Conservation (phyloP, 2,888 invertebrate species). For the Caenorhabditis drosophilae region DNA sequence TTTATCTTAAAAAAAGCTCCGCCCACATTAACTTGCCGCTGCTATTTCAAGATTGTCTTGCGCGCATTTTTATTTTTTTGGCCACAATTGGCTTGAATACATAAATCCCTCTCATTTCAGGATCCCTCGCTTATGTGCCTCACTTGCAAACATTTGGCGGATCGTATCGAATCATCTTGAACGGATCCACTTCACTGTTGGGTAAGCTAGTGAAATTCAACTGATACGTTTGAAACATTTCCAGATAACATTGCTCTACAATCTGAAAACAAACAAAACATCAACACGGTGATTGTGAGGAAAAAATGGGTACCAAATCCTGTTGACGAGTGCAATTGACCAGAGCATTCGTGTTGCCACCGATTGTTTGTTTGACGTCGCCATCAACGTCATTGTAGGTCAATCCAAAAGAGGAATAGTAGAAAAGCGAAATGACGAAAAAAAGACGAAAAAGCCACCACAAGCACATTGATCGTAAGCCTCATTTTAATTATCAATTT, state of each 20-base stretch:
- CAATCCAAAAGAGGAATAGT: no score
- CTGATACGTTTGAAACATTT: slow-evolving; percentile 21
- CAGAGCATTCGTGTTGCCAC: slow-evolving; percentile 26
- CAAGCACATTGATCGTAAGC: no score
- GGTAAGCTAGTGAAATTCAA: slow-evolving; percentile 12
- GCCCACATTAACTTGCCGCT: no score
- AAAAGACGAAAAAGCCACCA: no score
- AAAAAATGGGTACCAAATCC: slow-evolving; percentile 1
- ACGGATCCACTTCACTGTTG: slow-evolving; percentile 13
- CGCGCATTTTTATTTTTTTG: neutral
- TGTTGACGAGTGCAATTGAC: slow-evolving; percentile 24
- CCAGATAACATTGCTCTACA: slow-evolving; percentile 19
- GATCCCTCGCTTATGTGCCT: no score
- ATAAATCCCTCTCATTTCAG: no score
- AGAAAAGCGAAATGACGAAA: neutral
- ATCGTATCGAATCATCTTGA: slow-evolving; percentile 15
- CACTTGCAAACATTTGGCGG: slow-evolving; percentile 27
- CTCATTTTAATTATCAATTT: no score
- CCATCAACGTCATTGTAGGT: slow-evolving; percentile 14
- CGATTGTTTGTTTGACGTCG: slow-evolving; percentile 26
- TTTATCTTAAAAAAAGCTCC: no score
- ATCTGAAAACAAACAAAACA: slow-evolving; percentile 2
- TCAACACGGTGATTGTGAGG: neutral
- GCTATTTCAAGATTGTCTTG: no score
- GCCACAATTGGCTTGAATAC: no score